A percentile compares a stretch with the other conserved stretches of the same genome.
These are phyloP conservation scores for Smutsia temminckii DNA, from an alignment of 2,797 vertebrate genomes.

Conservation along the genomic window DNA sequence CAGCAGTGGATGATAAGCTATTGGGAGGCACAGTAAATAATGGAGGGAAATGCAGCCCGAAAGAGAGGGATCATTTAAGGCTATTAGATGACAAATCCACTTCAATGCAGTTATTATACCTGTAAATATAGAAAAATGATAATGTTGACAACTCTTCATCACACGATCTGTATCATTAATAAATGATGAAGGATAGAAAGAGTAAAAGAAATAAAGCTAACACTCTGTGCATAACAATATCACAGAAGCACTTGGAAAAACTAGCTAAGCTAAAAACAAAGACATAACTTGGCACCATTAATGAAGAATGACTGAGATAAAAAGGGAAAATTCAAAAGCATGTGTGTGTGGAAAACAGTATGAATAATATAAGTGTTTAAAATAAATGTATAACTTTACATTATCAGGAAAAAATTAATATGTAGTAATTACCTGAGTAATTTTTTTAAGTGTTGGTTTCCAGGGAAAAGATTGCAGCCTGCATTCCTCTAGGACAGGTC, in stretches of 20 bases:
- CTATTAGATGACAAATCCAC: conserved; percentile 78
- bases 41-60: conserved; percentile 58
- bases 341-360: not conserved
- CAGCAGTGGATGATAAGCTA: conserved; percentile 62
- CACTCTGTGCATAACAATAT: conserved; percentile 74
- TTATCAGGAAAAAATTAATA: not conserved
- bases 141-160: conserved; percentile 81
- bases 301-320: conserved; percentile 64
- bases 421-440: not conserved
- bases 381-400: conserved; percentile 57
- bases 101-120: conserved; percentile 69
- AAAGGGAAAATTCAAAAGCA: not conserved
- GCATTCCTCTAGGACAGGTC: not conserved
- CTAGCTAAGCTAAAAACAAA: conserved; percentile 80
- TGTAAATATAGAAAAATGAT: conserved; percentile 81
- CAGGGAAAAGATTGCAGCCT: not conserved
- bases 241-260: conserved; percentile 77
- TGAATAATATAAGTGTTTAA: conserved; percentile 45
- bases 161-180: conserved; percentile 81
- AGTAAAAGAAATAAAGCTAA: conserved; percentile 77
- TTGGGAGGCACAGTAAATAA: conserved; percentile 60
- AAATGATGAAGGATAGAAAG: conserved; percentile 82
- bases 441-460: conserved; percentile 2
- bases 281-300: conserved; percentile 58
- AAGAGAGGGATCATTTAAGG: conserved; percentile 71